Percentiles rank a stretch among this genome's conserved stretches.
These are phyloP conservation scores for Drosophila subobscura DNA, from an alignment of 1,140 invertebrate species.

Conservation along the genomic window DNA sequence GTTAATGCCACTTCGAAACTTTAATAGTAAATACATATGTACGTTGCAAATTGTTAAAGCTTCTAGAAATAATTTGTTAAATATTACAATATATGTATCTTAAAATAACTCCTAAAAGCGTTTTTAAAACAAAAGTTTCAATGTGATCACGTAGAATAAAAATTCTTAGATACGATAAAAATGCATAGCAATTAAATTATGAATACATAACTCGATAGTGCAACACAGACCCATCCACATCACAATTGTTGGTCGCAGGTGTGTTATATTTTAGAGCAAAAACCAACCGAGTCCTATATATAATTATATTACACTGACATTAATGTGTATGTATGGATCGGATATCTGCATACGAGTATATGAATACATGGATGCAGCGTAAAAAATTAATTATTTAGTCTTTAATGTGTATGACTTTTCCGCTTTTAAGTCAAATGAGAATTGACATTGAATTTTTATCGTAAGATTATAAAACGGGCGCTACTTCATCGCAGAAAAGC, in stretches of 20 bases:
- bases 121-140: slow-evolving; percentile 80
- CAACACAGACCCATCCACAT: slow-evolving; percentile 13
- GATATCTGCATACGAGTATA: not conserved
- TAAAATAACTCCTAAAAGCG: slow-evolving; percentile 62
- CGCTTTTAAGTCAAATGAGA: slow-evolving; percentile 22
- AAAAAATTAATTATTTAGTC: slow-evolving; percentile 32
- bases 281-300: too few species aligned
- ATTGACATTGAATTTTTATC: not conserved
- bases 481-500: slow-evolving; percentile 26
- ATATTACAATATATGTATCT: slow-evolving; percentile 48
- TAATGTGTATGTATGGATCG: too few species aligned
- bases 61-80: slow-evolving; percentile 65
- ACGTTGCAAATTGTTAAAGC: slow-evolving; percentile 68
- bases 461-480: slow-evolving; percentile 14
- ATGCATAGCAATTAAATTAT: slow-evolving; percentile 64
- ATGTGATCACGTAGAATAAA: slow-evolving; percentile 80
- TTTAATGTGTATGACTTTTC: slow-evolving; percentile 14
- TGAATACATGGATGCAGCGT: slow-evolving; percentile 19
- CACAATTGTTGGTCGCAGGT: not conserved
- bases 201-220: slow-evolving; percentile 16
- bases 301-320: too few species aligned
- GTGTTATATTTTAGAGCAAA: too few species aligned
- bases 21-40: slow-evolving; percentile 38
- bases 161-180: slow-evolving; percentile 54
- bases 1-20: slow-evolving; percentile 53